Evolutionary conservation across 2,797 vertebrate species (phyloP), one percentile per base, ranked within the genome.

Genomic region (Echiichthys vipera): DNA sequence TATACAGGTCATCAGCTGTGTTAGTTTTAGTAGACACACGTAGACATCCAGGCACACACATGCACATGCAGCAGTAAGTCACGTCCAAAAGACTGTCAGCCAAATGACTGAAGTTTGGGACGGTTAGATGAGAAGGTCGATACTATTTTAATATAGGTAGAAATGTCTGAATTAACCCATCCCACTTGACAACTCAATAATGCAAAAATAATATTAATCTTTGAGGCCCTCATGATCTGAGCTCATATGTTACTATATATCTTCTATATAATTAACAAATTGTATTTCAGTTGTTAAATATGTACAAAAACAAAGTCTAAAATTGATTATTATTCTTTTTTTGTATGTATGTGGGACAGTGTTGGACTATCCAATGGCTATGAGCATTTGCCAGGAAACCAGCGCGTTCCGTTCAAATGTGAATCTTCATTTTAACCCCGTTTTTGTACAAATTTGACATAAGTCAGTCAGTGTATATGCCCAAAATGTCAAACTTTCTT

Each of bases 1-100:
- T 91, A 85, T 77, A 77, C 81, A 87, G 83, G 70, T 85, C 81
- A 77, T 90, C 83, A 89, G 77, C 84, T 85, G 66, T 84, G 89
- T 88, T 90, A 84, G 81, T 76, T 83, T 83, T 80, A 87, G 47
- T 42, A 22, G 54, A 50, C 57, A 54, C 43, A 66, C 54, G 40
- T 45, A 27, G 25, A 64, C 29, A 54, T 64, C 57, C 25, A 76
- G 43, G 24, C 65, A 68, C 37, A n/a, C 63, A 42, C 42, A 17
- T 10, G 17, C 54, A 56, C 39, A 71, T 7, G 34, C 13, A 81
- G 7, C 43, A 40, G 27, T n/a, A 18, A 53, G 64, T 71, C 46
- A 57, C 13, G 15, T 71, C 17, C 51, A 65, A 49, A 69, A 53
- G 24, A 63, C 29, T 53, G 51, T 43, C 46, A 74, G 43, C 32